Evolutionary conservation across 2,797 vertebrate genomes (phyloP), one percentile per base, ranked within the genome.

Genomic region (Semaprochilodus insignis): DNA sequence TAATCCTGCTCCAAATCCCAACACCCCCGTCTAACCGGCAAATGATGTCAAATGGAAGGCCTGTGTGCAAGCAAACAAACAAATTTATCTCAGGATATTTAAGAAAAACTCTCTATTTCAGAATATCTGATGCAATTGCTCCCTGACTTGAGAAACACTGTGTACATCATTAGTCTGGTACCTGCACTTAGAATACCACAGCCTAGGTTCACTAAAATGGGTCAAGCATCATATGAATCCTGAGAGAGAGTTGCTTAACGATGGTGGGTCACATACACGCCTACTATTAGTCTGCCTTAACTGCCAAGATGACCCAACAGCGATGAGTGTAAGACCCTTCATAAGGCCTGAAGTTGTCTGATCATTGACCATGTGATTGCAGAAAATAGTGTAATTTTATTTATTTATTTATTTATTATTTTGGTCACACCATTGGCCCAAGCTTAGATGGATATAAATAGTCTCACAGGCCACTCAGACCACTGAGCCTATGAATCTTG

Each of bases 1-100:
- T 91, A 89, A 92, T 90, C 89, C 90, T 81, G 71, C 82, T 86
- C 80, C 84, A 88, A 86, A 88, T 89, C 81, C 86, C 72, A 83
- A 83, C 88, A 86, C 87, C 88, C 87, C 86, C 85, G 80, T 88
- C 86, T 85, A 77, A 67, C 60, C 78, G 65, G 60, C 59, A 85
- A 85, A 88, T 81, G 81, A 84, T 85, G 80, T 85, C 78, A 83
- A 59, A 71, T 79, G 82, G 79, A 82, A 81, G 85, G 71, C 83
- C 77, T 75, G 78, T 74, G 63, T 78, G 78, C 63, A 81, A 78
- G 76, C 74, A 86, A 88, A 85, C 66, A 82, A 80, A 84, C 77
- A 81, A 73, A 84, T 81, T 79, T 63, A 67, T 78, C 78, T 76
- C 25, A 60, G 78, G 72, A 86, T 78, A 83, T 78, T 44, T 73